Evolutionary conservation across 1,140 invertebrate genomes (phyloP).

Genomic region (Drosophila insularis): DNA sequence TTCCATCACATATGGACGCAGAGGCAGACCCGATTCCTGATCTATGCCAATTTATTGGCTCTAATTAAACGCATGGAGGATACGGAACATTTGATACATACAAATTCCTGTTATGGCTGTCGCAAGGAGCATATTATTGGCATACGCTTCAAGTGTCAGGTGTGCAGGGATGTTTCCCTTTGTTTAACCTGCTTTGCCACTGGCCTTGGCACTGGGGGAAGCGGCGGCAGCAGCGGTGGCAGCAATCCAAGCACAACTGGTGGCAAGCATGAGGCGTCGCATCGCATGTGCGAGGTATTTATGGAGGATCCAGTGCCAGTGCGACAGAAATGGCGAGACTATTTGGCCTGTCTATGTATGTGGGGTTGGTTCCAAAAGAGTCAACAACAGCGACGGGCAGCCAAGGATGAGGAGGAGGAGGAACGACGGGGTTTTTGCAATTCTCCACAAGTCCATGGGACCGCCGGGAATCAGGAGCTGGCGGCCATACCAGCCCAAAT

Average conservation of each 20-base stretch:
- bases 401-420: constrained; percentile 52
- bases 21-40: constrained; percentile 71
- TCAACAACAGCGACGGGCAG: constrained; percentile 2
- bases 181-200: constrained; percentile 75
- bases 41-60: constrained; percentile 72
- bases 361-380: constrained; percentile 49
- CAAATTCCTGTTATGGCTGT: constrained; percentile 68
- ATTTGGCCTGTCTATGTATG: constrained; percentile 60
- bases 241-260: background rate
- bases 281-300: constrained; percentile 79
- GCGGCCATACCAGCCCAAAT: constrained; percentile 58
- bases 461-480: constrained; percentile 41
- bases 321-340: constrained; percentile 55
- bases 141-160: constrained; percentile 76
- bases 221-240: background rate
- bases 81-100: constrained; percentile 73
- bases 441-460: constrained; percentile 36
- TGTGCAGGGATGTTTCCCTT: constrained; percentile 71
- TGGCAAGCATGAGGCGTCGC: constrained; percentile 60
- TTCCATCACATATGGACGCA: constrained; percentile 72
- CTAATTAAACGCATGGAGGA: constrained; percentile 78
- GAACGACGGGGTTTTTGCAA: constrained; percentile 72
- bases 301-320: constrained; percentile 64
- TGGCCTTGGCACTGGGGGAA: constrained; percentile 28
- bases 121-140: constrained; percentile 67